Base-by-base conservation (phyloP, 2,888 invertebrate species). In the Leptinotarsa rubiginosa region DNA sequence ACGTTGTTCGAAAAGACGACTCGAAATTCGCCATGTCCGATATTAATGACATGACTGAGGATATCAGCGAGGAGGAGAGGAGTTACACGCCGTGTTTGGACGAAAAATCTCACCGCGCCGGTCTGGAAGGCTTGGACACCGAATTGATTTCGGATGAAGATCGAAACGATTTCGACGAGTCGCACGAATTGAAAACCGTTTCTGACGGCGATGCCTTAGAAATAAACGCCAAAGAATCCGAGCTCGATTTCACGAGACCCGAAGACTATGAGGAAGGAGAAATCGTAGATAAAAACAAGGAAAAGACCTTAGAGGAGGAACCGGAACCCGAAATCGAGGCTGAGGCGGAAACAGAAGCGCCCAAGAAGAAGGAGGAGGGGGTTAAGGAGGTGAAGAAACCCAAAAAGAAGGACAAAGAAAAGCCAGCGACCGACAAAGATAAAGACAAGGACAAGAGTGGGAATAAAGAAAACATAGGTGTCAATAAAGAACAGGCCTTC, bases 131-230 rank as follows among this genome's bases (percentile, higher is more conserved):
- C 2, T 90, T 94, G 78, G 93, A 92, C 81, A 94, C 94, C 0
- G 94, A 94, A 87, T 89, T 93, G 86, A 93, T 94, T 80, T 94
- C 94, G 0, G 93, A 93, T 83, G 93, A 93, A 77, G 93, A 93
- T 83, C 92, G 91, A 64, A 91, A 91, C 78, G 90, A 92, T 86
- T 92, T 92, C 84, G 91, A 92, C 70, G 92, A 92, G 82, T 88
- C 88, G 10, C 87, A 88, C 75, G 87, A 89, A 75, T 75, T 86
- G 62, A 87, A 87, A 80, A 85, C 85, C 2, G 84, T 82, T 16
- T 87, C 87, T 0, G 88, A 88, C 77, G 87, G 86, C 12, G 89
- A 86, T 86, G 90, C 87, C 50, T 83, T 87, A 59, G 88, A 86
- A 83, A 86, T 85, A 66, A 88, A 88, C 77, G 88, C 88, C 78